phyloP scores from a whole-genome alignment of 1,140 invertebrate genomes.

The Argopecten irradians region DNA sequence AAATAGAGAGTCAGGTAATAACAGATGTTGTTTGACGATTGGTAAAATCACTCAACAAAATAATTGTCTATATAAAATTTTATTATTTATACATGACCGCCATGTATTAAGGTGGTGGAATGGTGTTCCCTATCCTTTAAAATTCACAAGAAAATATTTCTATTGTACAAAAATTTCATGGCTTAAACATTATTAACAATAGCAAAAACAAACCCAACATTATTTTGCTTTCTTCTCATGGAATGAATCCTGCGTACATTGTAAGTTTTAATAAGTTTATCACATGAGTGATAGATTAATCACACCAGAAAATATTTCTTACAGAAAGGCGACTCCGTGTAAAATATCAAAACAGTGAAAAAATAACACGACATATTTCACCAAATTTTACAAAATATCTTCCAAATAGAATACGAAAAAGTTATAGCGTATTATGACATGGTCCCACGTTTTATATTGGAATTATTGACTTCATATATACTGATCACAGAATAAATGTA shows the following conservation, averaged over 20 bases:
- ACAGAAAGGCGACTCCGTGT: background rate
- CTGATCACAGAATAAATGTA: background rate
- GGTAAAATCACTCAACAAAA: background rate
- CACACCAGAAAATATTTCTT: background rate
- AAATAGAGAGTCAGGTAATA: too few relatives aligned
- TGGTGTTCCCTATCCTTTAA: background rate
- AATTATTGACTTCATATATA: background rate
- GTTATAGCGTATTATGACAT: background rate
- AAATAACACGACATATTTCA: background rate
- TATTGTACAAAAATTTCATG: background rate
- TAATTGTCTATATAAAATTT: constrained; percentile 1
- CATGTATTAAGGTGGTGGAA: background rate
- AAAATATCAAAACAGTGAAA: constrained; percentile 23
- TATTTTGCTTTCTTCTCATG: background rate
- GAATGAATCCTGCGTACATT: constrained; percentile 15
- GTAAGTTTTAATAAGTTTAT: background rate
- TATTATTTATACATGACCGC: background rate
- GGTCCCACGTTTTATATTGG: background rate
- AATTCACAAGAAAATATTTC: background rate
- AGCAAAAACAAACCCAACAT: background rate
- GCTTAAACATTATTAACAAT: background rate
- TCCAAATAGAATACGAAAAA: background rate
- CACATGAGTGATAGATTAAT: background rate
- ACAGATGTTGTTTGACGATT: too few relatives aligned
- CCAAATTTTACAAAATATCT: background rate